Evolutionary conservation across 2,113 vertebrate species (phyloP), one percentile per base, ranked within the genome.

Genomic region (Tursiops truncatus): DNA sequence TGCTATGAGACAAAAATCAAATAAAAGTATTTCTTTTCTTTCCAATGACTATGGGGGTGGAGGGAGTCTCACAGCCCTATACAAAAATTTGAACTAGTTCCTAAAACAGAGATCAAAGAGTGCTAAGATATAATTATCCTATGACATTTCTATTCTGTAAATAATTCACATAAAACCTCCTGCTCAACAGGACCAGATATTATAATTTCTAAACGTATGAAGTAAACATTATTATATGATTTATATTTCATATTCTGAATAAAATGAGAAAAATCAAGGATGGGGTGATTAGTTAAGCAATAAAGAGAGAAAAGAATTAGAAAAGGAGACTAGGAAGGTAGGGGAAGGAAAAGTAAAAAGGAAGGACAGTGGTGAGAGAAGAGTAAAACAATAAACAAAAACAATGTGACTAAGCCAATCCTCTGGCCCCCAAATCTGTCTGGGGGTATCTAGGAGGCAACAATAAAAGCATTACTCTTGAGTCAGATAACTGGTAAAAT

Each of bases 1-100:
- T 87, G 8, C 63, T 53, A 28, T 33, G 15, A 89, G 41, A 70
- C 28, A 95, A 81, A 96, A 89, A 47, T 56, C 28, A 84, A 71
- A 90, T 15, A 63, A 97, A 95, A 84, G 36, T 80, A 77, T 85
- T 95, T 62, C 18, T 88, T 87, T 23, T 36, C 80, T 92, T 90
- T 76, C n/a, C 17, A 65, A 50, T 74, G 41, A 82, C 11, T 92
- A n/a, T 71, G 4, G 23, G 33, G 56, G 33, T 4, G 36, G 28
- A 33, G 36, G 23, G 6, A 58, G 50, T 92, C 62, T 62, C 20
- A 20, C 15, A 83, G 31, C 15, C 38, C 73, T 56, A 77, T 31
- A 67, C 36, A 87, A 91, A 93, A 81, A 71, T 68, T 31, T 89
- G 38, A 91, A 96, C 58, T 81, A 21, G 50, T 70, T 88, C 18